phyloP scores from a whole-genome alignment of 1,140 invertebrate genomes.

The Neocloeon triangulifer region DNA sequence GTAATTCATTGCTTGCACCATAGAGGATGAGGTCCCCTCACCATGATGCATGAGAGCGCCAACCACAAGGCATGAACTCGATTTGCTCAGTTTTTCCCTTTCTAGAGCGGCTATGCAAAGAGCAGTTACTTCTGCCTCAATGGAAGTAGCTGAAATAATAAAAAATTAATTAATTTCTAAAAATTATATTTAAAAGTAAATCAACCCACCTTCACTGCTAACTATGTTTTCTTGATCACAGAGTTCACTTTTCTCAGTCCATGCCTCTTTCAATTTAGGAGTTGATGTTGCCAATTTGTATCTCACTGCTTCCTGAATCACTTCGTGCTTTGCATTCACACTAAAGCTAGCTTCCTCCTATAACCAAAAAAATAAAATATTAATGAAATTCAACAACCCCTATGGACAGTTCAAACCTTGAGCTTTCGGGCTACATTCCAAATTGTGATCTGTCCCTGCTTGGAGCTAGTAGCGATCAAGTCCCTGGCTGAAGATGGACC shows the following conservation, averaged over 20 bases:
- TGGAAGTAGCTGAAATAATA: no score
- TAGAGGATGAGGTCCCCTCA: slow-evolving; percentile 19
- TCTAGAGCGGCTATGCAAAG: slow-evolving; percentile 21
- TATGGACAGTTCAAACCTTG: slow-evolving; percentile 20
- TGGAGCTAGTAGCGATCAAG: slow-evolving; percentile 26
- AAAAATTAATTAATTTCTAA: no score
- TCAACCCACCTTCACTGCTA: no score
- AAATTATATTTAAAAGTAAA: no score
- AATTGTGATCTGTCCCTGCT: slow-evolving; percentile 22
- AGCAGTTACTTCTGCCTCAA: slow-evolving; percentile 23
- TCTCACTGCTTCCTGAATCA: no score
- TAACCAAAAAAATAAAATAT: no score
- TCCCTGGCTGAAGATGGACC: slow-evolving; percentile 38
- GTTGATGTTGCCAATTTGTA: no score
- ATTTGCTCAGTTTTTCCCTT: neutral
- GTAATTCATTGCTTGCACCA: slow-evolving; percentile 33
- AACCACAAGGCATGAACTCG: slow-evolving; percentile 21
- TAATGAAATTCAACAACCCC: neutral
- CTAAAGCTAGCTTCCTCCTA: slow-evolving; percentile 20
- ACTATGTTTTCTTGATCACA: slow-evolving; percentile 12
- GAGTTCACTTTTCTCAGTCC: slow-evolving; percentile 10
- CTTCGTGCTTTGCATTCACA: slow-evolving; percentile 16
- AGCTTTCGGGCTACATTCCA: slow-evolving; percentile 57
- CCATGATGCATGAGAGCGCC: slow-evolving; percentile 23
- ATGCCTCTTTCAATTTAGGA: no score